Evolutionary conservation across 2,888 invertebrate species (phyloP), one percentile per base, ranked within the genome.

Genomic region (Coleophora flavipennella): DNA sequence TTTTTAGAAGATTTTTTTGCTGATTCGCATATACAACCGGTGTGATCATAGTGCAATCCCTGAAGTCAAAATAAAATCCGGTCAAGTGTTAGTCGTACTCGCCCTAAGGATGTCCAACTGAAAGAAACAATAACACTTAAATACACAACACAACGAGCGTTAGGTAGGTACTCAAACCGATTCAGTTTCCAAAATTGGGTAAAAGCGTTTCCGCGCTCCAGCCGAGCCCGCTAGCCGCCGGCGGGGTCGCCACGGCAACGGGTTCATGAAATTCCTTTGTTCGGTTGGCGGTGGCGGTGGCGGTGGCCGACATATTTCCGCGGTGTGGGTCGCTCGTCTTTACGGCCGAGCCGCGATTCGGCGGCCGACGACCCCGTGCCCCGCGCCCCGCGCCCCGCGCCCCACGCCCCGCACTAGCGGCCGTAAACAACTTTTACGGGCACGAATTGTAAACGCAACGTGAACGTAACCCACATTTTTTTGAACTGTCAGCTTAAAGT

Each of bases 381-480:
- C n/a, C n/a, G n/a, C n/a, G 62, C 62, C 58, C 66, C 69, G 62
- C 61, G 60, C 54, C 51, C 50, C 51, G 50, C 59, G 54, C 57
- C n/a, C n/a, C n/a, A n/a, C n/a, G n/a, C n/a, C 57, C 41, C 47
- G 48, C 51, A 33, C 13, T 33, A 12, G 31, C 38, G 28, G 59
- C 73, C 69, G 76, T 80, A 79, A 79, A 77, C 73, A 80, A 75
- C 80, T 78, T 80, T 79, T 80, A 81, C 81, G 80, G 80, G 69
- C 79, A 72, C 70, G 72, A 68, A 77, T 75, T 77, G 79, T 79
- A 80, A 78, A 72, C 79, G 78, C 79, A 67, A 78, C 80, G 73
- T 77, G 80, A 83, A 75, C 84, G 81, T 83, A 83, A 81, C 84
- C 84, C 69, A 84, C 80, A 81, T 84, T 75, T 79, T 81, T 83